A percentile compares a stretch with the other conserved stretches of the same genome.
These are phyloP conservation scores for Andrena minutula DNA, from an alignment of 2,888 invertebrate genomes.

Conservation along the genomic window DNA sequence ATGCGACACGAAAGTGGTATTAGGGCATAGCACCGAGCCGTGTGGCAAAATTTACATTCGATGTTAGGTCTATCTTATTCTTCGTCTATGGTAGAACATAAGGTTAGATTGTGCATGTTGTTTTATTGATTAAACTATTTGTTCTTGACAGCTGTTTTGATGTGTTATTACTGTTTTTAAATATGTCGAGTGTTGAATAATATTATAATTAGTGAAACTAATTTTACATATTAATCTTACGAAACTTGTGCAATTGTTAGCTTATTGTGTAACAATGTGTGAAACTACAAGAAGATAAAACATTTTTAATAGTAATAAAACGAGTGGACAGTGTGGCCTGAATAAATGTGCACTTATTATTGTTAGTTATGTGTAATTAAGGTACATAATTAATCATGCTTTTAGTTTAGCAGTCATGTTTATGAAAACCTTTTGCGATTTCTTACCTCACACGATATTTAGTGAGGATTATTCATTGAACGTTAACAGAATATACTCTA, in stretches of 20 bases:
- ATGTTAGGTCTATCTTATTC: too few species aligned
- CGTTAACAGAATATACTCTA: background rate
- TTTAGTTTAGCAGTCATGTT: conserved; percentile 12
- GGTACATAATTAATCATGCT: conserved; percentile 16
- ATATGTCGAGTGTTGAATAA: conserved; percentile 1
- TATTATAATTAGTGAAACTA: conserved; percentile 16
- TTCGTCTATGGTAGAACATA: conserved; percentile 24
- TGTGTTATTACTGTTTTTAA: conserved; percentile 1
- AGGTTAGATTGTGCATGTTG: conserved; percentile 59
- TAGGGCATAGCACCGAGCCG: too few species aligned
- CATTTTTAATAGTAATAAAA: conserved; percentile 5
- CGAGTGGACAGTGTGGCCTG: conserved; percentile 38
- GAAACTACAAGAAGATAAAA: conserved; percentile 9
- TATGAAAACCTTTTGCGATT: conserved; percentile 10
- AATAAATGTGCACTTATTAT: conserved; percentile 41
- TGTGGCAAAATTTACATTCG: too few species aligned
- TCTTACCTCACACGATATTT: background rate
- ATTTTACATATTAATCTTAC: background rate
- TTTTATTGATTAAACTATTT: conserved; percentile 45
- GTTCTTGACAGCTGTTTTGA: conserved; percentile 4
- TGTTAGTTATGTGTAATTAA: conserved; percentile 31
- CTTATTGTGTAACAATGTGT: conserved; percentile 13
- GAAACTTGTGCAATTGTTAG: conserved; percentile 13
- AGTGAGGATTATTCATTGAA: background rate
- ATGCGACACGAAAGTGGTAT: too few species aligned